Base-by-base conservation (phyloP, 1,140 invertebrate species). In the Zaprionus ghesquierei region DNA sequence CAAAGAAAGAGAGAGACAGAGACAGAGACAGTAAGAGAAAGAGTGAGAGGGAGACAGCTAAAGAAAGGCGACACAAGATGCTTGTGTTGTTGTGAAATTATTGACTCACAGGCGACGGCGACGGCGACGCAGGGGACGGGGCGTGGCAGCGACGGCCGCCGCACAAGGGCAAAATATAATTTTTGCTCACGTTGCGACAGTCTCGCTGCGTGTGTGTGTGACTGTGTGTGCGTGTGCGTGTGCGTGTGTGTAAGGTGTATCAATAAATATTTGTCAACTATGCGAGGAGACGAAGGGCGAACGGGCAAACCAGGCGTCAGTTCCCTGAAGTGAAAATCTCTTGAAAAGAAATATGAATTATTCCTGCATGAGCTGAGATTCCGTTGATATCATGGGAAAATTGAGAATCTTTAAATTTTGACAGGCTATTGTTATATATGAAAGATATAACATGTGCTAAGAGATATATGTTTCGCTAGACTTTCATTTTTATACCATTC, bases 241-340 rank as follows among this genome's bases (percentile, higher is more conserved):
- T 8, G 44, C 31, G 27, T 50, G 27, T 63, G 61, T 25, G 31
- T 53, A 22, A 38, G 25, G 33, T 44, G 33, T 54, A 63, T 63
- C 61, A 41, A 63, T 63, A 63, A 54, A 63, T 63, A 63, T 54
- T 63, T 63, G 50, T 29, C 25, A 50, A 54, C 50, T 25, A 23
- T 51, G 20, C 3, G 5, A 53, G 31, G 22, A 3, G 29, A 15
- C 9, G 46, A 38, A 8, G 3, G 18, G 13, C 0, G n/a, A 10
- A 13, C 1, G 35, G n/a, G n/a, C 5, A 10, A 33, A 41, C 6
- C 35, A 22, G 41, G 41, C 41, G 41, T 46, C 41, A 46, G 18
- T 46, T 20, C 9, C 41, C 41, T 5, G 9, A 46, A 46, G 41
- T 8, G 18, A 46, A 46, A 20, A 46, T 46, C 20, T 46, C 9